Percentiles rank a stretch among this genome's conserved stretches.
These are phyloP conservation scores for Isichthys henryi DNA, from an alignment of 2,113 vertebrate species.

Conservation along the genomic window DNA sequence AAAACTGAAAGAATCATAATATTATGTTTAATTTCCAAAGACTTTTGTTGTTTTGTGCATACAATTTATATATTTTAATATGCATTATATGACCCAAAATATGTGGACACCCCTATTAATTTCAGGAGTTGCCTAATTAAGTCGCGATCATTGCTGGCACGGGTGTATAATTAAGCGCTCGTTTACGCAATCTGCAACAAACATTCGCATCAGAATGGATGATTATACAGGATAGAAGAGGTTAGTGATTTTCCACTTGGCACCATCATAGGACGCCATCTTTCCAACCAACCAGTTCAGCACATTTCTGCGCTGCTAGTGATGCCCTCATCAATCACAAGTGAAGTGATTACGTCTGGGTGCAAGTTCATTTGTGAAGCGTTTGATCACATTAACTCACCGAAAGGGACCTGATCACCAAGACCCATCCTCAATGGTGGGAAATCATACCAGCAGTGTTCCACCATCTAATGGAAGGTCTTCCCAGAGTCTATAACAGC, in stretches of 20 bases:
- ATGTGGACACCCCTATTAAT: neutral
- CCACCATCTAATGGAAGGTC: neutral
- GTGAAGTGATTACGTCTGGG: neutral
- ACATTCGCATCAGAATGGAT: neutral
- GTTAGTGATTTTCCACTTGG: neutral
- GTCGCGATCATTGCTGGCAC: neutral
- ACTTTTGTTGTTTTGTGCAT: neutral
- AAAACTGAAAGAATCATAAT: neutral
- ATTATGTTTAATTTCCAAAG: neutral
- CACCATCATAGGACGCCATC: neutral
- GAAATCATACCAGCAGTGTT: neutral
- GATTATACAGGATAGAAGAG: neutral
- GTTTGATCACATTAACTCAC: neutral
- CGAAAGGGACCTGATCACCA: neutral
- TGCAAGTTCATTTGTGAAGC: neutral
- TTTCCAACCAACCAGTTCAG: neutral
- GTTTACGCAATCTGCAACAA: neutral
- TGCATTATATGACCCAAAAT: neutral
- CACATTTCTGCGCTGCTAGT: neutral
- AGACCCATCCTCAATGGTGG: neutral
- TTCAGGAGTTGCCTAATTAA: neutral
- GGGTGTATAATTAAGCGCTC: neutral
- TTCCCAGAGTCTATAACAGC: neutral
- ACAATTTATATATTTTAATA: neutral
- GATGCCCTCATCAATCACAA: neutral